Percentiles rank a stretch among this genome's conserved stretches.
Evolutionary conservation across 2,113 vertebrate species (phyloP).

Genomic region (Tor tambroides): DNA sequence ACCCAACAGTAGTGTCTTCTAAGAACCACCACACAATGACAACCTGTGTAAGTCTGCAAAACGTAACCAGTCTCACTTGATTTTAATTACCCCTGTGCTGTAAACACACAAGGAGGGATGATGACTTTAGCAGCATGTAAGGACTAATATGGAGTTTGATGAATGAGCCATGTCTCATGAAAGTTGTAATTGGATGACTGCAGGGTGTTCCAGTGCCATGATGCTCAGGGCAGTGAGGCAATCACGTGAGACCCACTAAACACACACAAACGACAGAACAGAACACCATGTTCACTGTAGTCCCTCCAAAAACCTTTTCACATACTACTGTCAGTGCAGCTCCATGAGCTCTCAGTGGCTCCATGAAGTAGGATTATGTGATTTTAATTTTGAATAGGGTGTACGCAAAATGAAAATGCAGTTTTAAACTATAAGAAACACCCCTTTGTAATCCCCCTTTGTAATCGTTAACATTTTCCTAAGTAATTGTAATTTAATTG

Average conservation of each 20-base stretch:
- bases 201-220: constrained; percentile 25
- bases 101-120: constrained; percentile 3
- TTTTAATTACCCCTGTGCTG: background rate
- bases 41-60: background rate
- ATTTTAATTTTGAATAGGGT: no score
- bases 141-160: background rate
- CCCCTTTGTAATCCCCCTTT: no score
- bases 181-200: constrained; percentile 30
- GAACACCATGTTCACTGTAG: background rate
- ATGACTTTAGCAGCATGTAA: background rate
- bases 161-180: background rate
- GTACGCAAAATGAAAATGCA: no score
- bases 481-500: no score
- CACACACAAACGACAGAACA: background rate
- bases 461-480: no score
- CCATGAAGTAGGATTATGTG: background rate
- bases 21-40: background rate
- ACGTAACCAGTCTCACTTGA: constrained; percentile 35
- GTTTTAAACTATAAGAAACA: no score
- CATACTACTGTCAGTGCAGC: background rate
- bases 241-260: constrained; percentile 33
- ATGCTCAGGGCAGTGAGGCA: constrained; percentile 19
- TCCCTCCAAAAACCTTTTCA: background rate
- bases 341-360: background rate
- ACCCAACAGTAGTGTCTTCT: background rate